Percentiles rank a stretch among this genome's conserved stretches.
phyloP scores from a whole-genome alignment of 37 sponge, comb jelly and placozoan species.

The Beroe forskalii region DNA sequence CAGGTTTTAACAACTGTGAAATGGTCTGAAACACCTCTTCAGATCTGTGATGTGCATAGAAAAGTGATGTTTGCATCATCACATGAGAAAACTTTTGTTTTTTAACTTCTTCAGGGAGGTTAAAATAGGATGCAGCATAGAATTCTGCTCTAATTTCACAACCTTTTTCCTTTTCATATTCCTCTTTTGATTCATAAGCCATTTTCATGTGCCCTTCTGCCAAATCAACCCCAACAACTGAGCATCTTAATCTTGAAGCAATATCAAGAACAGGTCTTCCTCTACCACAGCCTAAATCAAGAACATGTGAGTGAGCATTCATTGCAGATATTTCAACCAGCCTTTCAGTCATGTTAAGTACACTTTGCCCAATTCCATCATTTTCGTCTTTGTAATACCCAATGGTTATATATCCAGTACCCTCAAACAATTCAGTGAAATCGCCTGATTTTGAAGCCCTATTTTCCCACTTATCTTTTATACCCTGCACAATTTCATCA shows the following conservation, averaged over 20 bases:
- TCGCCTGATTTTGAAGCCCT: not conserved
- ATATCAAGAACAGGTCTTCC: conserved; percentile 8
- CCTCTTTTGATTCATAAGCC: not conserved
- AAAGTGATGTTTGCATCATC: conserved; percentile 53
- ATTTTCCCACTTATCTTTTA: too few species aligned
- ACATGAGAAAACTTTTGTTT: not conserved
- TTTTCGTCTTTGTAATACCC: conserved; percentile 14
- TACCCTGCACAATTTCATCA: too few species aligned
- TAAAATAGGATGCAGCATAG: conserved; percentile 9
- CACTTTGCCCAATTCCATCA: not conserved
- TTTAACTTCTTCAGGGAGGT: conserved; percentile 12
- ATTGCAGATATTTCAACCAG: conserved; percentile 20
- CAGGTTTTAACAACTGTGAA: not conserved
- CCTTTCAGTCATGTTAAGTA: conserved; percentile 12
- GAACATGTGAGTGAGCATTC: not conserved
- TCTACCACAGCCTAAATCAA: conserved; percentile 39
- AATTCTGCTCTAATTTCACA: not conserved
- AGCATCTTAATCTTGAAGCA: not conserved
- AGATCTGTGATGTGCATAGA: conserved; percentile 16
- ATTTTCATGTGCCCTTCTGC: conserved; percentile 24
- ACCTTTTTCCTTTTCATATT: not conserved
- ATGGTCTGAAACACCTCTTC: conserved; percentile 2
- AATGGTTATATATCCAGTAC: conserved; percentile 35
- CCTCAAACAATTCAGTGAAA: conserved; percentile 9
- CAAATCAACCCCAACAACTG: conserved; percentile 51